These are phyloP conservation scores for Sphecodes monilicornis DNA, from an alignment of 2,888 invertebrate genomes.

Conservation along the genomic window DNA sequence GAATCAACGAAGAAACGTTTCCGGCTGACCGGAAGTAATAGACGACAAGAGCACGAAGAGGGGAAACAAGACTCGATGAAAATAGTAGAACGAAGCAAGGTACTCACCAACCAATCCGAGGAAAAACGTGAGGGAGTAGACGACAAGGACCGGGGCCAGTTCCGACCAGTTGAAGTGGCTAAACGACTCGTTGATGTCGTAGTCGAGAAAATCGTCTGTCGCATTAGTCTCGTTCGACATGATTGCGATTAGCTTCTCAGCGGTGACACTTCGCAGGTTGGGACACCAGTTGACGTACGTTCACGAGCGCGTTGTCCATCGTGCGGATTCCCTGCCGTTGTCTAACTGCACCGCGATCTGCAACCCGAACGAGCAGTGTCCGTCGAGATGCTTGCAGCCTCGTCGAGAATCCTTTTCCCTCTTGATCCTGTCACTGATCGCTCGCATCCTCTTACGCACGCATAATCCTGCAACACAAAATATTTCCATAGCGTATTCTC, in stretches of 20 bases:
- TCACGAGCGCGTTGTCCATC: constrained; percentile 36
- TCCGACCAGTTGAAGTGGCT: constrained; percentile 86
- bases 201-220: constrained; percentile 81
- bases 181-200: constrained; percentile 85
- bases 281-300: constrained; percentile 30
- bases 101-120: constrained; percentile 87
- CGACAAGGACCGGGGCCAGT: constrained; percentile 86
- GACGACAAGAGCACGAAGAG: neutral
- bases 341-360: constrained; percentile 11
- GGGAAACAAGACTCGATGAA: neutral
- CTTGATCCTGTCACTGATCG: neutral
- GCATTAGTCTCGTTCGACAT: constrained; percentile 73
- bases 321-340: neutral
- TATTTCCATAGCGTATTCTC: neutral
- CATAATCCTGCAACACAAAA: constrained; percentile 14
- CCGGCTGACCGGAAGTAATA: neutral
- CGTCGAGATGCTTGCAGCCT: neutral
- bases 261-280: constrained; percentile 35
- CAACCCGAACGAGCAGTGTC: neutral
- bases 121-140: constrained; percentile 87
- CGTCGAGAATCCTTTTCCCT: neutral
- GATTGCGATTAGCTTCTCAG: constrained; percentile 44
- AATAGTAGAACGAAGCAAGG: neutral
- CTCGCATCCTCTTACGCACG: constrained; percentile 23
- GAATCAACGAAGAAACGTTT: neutral